phyloP scores from a whole-genome alignment of 2,797 vertebrate genomes.

The Clarias pachynema region DNA sequence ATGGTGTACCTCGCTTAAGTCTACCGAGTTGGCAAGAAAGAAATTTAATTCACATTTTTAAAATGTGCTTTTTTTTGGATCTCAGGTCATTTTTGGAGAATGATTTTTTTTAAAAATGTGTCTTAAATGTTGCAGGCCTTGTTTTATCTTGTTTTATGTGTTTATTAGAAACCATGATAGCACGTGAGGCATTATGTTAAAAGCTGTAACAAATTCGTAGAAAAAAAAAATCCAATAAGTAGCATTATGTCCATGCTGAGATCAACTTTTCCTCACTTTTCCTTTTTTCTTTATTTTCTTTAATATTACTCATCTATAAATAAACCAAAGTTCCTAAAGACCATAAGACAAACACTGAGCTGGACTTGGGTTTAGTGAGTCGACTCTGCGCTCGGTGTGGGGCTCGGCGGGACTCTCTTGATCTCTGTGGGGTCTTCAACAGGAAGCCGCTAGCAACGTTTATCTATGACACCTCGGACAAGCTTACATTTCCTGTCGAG shows the following conservation, averaged over 20 bases:
- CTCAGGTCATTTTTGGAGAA: neutral
- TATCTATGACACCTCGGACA: constrained; percentile 49
- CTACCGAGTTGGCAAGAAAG: constrained; percentile 8
- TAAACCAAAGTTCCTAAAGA: neutral
- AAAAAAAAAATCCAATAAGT: neutral
- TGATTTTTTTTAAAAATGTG: too few relatives aligned
- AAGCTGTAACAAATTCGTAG: neutral
- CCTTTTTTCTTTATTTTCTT: too few relatives aligned
- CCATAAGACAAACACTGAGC: neutral
- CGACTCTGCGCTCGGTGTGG: constrained; percentile 32
- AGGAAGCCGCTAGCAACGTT: constrained; percentile 50
- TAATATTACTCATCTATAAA: too few relatives aligned
- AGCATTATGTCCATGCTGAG: neutral
- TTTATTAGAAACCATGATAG: neutral
- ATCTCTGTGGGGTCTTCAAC: constrained; percentile 59
- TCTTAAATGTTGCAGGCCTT: neutral
- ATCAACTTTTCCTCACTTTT: neutral
- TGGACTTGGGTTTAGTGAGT: constrained; percentile 23
- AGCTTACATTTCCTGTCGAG: constrained; percentile 49
- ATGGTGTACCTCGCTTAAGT: constrained; percentile 68
- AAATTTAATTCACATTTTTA: neutral
- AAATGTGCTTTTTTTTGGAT: neutral
- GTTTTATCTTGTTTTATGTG: neutral
- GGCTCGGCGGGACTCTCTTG: constrained; percentile 48
- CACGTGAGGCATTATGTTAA: neutral